Base-by-base conservation (phyloP, 2,888 invertebrate genomes). In the Stramonita haemastoma region DNA sequence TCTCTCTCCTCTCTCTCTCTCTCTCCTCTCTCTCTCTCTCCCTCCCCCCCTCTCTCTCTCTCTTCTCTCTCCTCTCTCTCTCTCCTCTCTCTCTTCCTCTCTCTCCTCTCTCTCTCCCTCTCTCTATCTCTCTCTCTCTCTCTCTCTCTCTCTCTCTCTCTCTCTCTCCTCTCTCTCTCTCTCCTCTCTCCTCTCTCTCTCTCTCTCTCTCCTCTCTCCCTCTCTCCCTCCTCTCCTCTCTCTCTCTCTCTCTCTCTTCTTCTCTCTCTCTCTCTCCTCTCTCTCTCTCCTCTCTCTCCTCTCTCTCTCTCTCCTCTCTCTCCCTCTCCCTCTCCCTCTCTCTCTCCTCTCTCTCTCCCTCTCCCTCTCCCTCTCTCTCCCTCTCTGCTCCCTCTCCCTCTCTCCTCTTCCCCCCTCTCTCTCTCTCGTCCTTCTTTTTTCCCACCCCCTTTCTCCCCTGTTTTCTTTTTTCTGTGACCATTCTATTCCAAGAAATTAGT, bases 51-150 rank as follows among this genome's bases (percentile, higher is more conserved):
- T 57, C 56, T 60, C 13, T 56, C 79, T 87, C 87, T 87, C 56
- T 87, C 70, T 87, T 57, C 87, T 70, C 70, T 29, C 85, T 85
- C 85, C 56, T 84, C 73, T 90, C 87, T 90, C 84, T 89, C 87
- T 83, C 89, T 89, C 89, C 87, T 89, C 87, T 87, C 87, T 90
- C 84, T 90, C 87, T 90, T 70, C 84, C 87, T 90, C 90, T 87
- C 87, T 70, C 70, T 70, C n/a, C 70, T 70, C 70, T 70, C 70
- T 70, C 15, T 70, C 70, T 70, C 15, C 22, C 22, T 70, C 15
- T 70, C 70, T 70, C 70, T 70, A 13, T 70, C 15, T 70, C 70
- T 70, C 15, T 70, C 70, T 70, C 70, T 70, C 15, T 70, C 70
- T 70, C 15, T 70, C 70, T 70, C 15, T 70, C 70, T 70, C 70